These are phyloP conservation scores for Zhengitettix transpicula DNA, from an alignment of 2,888 invertebrate genomes.

Conservation along the genomic window DNA sequence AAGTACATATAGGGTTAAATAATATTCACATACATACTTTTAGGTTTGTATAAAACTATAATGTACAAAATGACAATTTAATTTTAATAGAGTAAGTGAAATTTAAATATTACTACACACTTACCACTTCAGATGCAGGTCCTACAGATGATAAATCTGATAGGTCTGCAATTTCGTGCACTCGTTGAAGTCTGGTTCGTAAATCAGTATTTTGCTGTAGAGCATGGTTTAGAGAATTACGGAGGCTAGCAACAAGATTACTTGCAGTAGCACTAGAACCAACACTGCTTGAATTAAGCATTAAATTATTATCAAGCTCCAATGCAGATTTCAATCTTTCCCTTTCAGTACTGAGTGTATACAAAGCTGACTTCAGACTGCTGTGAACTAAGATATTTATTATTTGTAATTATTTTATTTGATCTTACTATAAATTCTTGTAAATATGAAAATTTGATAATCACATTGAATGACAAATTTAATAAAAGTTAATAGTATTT, in stretches of 20 bases:
- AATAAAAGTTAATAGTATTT: too few relatives aligned
- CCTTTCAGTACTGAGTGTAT: slow-evolving; percentile 32
- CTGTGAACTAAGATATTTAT: slow-evolving; percentile 26
- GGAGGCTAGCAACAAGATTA: slow-evolving; percentile 33
- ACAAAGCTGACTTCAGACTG: slow-evolving; percentile 30
- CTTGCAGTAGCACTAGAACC: slow-evolving; percentile 16
- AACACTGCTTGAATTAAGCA: slow-evolving; percentile 1
- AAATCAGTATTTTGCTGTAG: slow-evolving; percentile 61
- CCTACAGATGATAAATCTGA: slow-evolving; percentile 40
- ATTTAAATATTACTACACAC: too few relatives aligned
- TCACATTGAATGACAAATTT: too few relatives aligned
- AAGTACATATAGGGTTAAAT: too few relatives aligned
- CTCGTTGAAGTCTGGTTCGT: slow-evolving; percentile 39
- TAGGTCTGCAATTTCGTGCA: slow-evolving; percentile 46
- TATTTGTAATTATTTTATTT: background rate
- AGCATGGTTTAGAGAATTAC: slow-evolving; percentile 44
- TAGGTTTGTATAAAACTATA: too few relatives aligned
- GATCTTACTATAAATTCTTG: background rate
- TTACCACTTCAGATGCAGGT: slow-evolving; percentile 33
- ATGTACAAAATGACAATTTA: too few relatives aligned
- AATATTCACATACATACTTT: too few relatives aligned
- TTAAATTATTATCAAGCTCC: slow-evolving; percentile 25
- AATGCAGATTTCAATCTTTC: slow-evolving; percentile 45
- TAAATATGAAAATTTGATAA: background rate
- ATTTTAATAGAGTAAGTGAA: too few relatives aligned